Conservation (phyloP, 2,888 invertebrate genomes). For the Pachliopta kotzebuea region DNA sequence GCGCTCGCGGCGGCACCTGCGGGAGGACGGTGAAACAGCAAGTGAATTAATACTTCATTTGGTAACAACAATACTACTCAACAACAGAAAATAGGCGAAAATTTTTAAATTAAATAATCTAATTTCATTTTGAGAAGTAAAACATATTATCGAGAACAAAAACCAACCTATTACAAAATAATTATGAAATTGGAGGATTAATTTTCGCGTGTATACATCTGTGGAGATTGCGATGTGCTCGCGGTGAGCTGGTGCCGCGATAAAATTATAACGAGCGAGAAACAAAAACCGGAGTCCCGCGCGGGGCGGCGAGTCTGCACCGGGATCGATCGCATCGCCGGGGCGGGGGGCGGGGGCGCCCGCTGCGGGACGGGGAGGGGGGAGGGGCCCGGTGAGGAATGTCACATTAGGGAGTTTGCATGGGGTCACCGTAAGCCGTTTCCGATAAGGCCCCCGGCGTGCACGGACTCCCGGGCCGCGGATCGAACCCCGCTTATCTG, state of each 20-base stretch:
- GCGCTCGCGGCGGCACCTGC: not conserved
- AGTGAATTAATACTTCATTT: too few species aligned
- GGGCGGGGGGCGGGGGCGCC: slow-evolving; percentile 51
- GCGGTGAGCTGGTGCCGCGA: slow-evolving; percentile 44
- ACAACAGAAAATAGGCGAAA: too few species aligned
- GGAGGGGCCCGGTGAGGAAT: slow-evolving; percentile 58
- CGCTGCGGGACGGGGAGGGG: slow-evolving; percentile 56
- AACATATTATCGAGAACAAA: too few species aligned
- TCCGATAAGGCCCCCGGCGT: slow-evolving; percentile 74
- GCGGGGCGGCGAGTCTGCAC: slow-evolving; percentile 69
- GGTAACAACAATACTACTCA: too few species aligned
- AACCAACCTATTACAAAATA: too few species aligned
- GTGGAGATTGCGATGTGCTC: too few species aligned
- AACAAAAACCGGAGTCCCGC: slow-evolving; percentile 64
- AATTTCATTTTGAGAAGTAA: too few species aligned
- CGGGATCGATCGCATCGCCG: slow-evolving; percentile 67
- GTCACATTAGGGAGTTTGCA: slow-evolving; percentile 77
- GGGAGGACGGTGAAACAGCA: too few species aligned
- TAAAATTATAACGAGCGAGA: slow-evolving; percentile 65
- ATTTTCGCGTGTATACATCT: too few species aligned
- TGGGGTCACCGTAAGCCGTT: slow-evolving; percentile 80
- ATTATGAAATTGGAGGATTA: too few species aligned
- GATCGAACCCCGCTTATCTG: slow-evolving; percentile 62
- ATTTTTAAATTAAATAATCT: too few species aligned
- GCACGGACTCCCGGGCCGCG: slow-evolving; percentile 51